Conservation (phyloP, 2,113 vertebrate species). For the Spea multiplicata region DNA sequence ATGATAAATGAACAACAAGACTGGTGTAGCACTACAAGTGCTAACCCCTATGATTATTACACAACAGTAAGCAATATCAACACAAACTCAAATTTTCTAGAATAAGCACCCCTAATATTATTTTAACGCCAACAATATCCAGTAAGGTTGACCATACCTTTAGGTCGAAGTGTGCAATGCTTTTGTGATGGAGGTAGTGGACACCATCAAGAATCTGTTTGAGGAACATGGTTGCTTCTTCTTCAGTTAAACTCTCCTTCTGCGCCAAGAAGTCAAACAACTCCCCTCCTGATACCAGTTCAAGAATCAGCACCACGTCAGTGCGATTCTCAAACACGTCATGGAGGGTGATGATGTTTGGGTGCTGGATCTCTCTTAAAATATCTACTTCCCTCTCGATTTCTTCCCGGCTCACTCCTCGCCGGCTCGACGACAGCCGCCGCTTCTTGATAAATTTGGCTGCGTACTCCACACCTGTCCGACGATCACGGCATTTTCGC, state of each 20-base stretch:
- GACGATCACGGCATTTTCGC: constrained; percentile 87
- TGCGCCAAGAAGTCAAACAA: constrained; percentile 95
- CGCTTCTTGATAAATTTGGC: constrained; percentile 99
- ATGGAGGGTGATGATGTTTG: constrained; percentile 96
- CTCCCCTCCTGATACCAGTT: constrained; percentile 92
- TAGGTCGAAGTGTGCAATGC: constrained; percentile 92
- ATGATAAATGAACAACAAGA: no score
- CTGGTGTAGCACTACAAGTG: no score
- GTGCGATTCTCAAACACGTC: constrained; percentile 98
- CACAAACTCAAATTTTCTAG: no score
- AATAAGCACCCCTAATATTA: no score
- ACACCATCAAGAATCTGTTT: constrained; percentile 97
- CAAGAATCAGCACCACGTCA: constrained; percentile 94
- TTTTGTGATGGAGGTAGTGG: constrained; percentile 91
- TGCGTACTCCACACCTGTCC: constrained; percentile 76
- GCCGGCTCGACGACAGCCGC: constrained; percentile 86
- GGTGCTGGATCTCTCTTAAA: constrained; percentile 92
- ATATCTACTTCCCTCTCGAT: constrained; percentile 96
- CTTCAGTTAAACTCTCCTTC: constrained; percentile 93
- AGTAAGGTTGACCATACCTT: constrained; percentile 70
- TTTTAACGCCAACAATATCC: no score
- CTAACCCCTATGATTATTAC: no score
- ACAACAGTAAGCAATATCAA: no score
- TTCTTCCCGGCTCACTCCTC: constrained; percentile 94
- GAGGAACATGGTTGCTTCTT: constrained; percentile 95